Base-by-base conservation (phyloP, 2,797 vertebrate species). In the Tolypeutes matacus region DNA sequence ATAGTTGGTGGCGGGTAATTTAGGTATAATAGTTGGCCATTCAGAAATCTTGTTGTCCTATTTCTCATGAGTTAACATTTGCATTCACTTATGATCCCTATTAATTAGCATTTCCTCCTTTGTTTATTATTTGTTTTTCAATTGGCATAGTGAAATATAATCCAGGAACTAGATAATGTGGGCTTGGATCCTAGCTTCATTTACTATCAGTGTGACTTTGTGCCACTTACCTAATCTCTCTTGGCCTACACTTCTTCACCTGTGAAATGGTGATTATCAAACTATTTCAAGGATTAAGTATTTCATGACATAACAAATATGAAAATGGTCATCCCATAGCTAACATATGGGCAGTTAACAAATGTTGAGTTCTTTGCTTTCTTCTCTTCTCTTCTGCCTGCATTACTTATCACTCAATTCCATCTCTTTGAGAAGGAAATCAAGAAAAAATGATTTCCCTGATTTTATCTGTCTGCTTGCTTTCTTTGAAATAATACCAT, bases 401-500 rank as follows among this genome's bases (percentile, higher is more conserved):
- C 49, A 49, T 75, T n/a, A 65, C 34, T 86, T 95, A 78, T 64
- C 51, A 92, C 17, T 7, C 13, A 51, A 46, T 65, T 21, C 11
- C 72, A 77, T 60, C 18, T 23, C 93, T 91, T 87, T 2, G 18
- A 89, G 51, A 93, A 83, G 86, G 94, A 82, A 92, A 82, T 65
- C 23, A 69, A 89, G 67, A 94, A 76, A 75, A 91, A 56, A 67
- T 6, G 6, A 64, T 25, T 75, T 95, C 17, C 18, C 31, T 89
- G 70, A 93, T 62, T 75, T 60, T 76, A 14, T 18, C 65, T 81
- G 20, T 18, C 58, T 42, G 29, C 25, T 80, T 81, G 5, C 86
- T 96, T 96, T 77, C 53, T 95, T 94, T 89, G 34, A 90, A 96
- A 73, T 89, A 73, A 39, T 23, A 72, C 60, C 90, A 18, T 46